A percentile compares a stretch with the other conserved stretches of the same genome.
These are phyloP conservation scores for Hycleus phaleratus DNA, from an alignment of 1,140 invertebrate species.

Conservation along the genomic window DNA sequence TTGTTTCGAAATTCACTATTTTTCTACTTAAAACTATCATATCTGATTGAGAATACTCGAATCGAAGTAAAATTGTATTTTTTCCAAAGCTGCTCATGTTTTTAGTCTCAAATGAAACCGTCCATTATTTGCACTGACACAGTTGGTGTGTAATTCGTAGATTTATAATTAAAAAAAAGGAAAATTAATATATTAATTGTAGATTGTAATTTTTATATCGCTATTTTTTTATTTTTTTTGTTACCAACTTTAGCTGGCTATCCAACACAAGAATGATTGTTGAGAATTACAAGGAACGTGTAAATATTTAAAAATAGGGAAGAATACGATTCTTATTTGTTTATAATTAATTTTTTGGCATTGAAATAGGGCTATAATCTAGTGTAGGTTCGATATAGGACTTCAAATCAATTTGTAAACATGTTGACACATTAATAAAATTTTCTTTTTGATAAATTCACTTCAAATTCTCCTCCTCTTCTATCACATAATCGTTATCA, in stretches of 20 bases:
- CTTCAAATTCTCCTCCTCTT: conserved; percentile 17
- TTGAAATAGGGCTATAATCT: neutral
- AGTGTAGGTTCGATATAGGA: neutral
- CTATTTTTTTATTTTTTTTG: conserved; percentile 18
- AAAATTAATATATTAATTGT: conserved; percentile 19
- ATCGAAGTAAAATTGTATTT: neutral
- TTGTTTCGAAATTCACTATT: conserved; percentile 6
- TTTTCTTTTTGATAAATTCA: conserved; percentile 19
- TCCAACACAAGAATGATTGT: too few relatives aligned
- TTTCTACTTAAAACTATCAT: conserved; percentile 10
- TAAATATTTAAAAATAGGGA: too few relatives aligned
- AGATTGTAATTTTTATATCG: conserved; percentile 17
- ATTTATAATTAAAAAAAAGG: neutral
- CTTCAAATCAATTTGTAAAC: conserved; percentile 23
- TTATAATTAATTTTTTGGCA: neutral
- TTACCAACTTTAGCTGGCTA: neutral
- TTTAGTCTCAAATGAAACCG: conserved; percentile 32
- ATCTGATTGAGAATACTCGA: neutral
- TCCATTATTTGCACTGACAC: conserved; percentile 28
- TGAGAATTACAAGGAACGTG: too few relatives aligned
- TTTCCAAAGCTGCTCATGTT: conserved; percentile 5
- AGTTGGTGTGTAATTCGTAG: conserved; percentile 17
- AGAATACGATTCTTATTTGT: neutral
- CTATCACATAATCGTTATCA: conserved; percentile 24
- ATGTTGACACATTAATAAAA: conserved; percentile 27